These are phyloP conservation scores for Genyomyrus donnyi DNA, from an alignment of 2,113 vertebrate species.

Conservation along the genomic window DNA sequence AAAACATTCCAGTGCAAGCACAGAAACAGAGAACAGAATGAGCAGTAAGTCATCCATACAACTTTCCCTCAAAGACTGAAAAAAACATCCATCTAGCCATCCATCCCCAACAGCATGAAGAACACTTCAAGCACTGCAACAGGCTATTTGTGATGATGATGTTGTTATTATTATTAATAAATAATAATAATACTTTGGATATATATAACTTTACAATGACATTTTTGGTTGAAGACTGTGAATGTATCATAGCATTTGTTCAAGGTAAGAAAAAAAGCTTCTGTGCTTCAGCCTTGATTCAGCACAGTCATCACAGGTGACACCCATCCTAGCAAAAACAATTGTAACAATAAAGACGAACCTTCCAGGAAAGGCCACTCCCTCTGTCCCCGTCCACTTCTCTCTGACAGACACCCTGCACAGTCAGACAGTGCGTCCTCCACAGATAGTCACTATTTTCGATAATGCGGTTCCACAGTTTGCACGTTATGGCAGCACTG, in stretches of 20 bases:
- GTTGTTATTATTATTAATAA: background rate
- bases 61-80: background rate
- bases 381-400: slow-evolving; percentile 70
- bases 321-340: background rate
- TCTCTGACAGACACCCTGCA: slow-evolving; percentile 58
- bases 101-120: background rate
- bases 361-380: slow-evolving; percentile 77
- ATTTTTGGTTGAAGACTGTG: background rate
- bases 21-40: background rate
- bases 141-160: background rate
- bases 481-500: slow-evolving; percentile 64
- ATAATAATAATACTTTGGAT: background rate
- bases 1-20: background rate
- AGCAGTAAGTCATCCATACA: background rate
- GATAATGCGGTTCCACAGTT: slow-evolving; percentile 65
- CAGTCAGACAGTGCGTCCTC: slow-evolving; percentile 65
- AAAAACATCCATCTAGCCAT: background rate
- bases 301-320: background rate
- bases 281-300: background rate
- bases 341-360: slow-evolving; percentile 34
- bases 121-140: background rate
- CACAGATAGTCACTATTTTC: slow-evolving; percentile 64
- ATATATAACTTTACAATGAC: background rate
- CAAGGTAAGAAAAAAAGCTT: background rate
- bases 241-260: background rate